These are phyloP conservation scores for Nowickia ferox DNA, from an alignment of 2,888 invertebrate species.

Conservation along the genomic window DNA sequence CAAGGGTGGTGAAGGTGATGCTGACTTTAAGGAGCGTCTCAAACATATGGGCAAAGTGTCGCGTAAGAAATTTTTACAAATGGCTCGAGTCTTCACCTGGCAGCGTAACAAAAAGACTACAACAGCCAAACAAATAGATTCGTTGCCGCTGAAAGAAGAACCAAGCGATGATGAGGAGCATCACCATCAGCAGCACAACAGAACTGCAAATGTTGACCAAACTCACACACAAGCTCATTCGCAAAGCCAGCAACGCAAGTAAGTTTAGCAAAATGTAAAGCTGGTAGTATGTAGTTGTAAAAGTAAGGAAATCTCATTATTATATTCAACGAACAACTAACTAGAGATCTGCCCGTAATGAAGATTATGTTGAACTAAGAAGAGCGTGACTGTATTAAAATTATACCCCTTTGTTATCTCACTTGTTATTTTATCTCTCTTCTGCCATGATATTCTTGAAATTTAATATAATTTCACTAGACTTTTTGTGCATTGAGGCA, in stretches of 20 bases:
- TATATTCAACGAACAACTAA: constrained; percentile 50
- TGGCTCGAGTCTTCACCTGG: constrained; percentile 90
- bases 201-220: constrained; percentile 36
- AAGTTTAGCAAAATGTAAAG: constrained; percentile 42
- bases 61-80: constrained; percentile 91
- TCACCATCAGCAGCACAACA: constrained; percentile 73
- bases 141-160: constrained; percentile 86
- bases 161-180: constrained; percentile 86
- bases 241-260: constrained; percentile 67
- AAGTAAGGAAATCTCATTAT: constrained; percentile 38
- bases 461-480: not conserved
- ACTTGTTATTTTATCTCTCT: not conserved
- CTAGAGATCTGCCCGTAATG: not conserved
- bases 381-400: constrained; percentile 18
- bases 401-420: not conserved
- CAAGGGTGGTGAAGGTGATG: constrained; percentile 86
- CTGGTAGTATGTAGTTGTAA: constrained; percentile 4
- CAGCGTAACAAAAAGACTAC: constrained; percentile 85
- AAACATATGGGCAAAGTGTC: constrained; percentile 94
- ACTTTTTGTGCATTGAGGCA: not conserved
- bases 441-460: not conserved
- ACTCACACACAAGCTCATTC: constrained; percentile 50
- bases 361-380: constrained; percentile 7
- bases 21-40: constrained; percentile 89
- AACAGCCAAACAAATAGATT: constrained; percentile 84